phyloP scores from a whole-genome alignment of 2,113 vertebrate genomes.

The Nibea coibor region DNA sequence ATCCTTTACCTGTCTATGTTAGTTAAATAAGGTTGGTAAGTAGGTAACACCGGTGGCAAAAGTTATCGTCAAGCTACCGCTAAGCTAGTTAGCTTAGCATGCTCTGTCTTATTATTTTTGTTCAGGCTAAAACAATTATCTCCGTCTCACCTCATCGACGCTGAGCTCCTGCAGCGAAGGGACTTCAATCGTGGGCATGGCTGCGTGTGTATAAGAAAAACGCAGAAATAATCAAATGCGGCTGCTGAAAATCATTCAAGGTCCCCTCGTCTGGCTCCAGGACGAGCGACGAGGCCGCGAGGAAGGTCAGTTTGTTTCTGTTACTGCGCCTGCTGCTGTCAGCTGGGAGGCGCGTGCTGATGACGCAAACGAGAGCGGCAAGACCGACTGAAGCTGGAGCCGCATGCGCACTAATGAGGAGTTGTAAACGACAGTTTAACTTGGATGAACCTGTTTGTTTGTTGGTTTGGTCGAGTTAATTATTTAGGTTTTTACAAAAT shows the following conservation, averaged over 20 bases:
- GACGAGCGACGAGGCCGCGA: conserved; percentile 67
- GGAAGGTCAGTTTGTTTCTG: conserved; percentile 81
- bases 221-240: conserved; percentile 22
- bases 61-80: neutral
- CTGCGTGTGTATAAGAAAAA: conserved; percentile 28
- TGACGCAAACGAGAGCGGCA: conserved; percentile 46
- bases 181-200: conserved; percentile 87
- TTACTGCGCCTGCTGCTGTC: conserved; percentile 50
- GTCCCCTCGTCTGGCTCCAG: conserved; percentile 66
- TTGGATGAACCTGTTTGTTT: neutral
- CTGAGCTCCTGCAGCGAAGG: conserved; percentile 89
- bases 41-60: neutral
- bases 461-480: neutral
- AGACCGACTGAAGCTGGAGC: neutral
- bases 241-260: conserved; percentile 61
- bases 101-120: neutral
- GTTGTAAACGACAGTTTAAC: neutral
- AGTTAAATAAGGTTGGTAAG: too few species aligned
- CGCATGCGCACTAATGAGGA: conserved; percentile 18
- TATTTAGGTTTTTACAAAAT: accelerated
- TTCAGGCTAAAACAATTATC: neutral
- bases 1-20: accelerated
- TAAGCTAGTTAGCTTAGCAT: conserved; percentile 50
- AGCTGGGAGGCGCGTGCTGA: conserved; percentile 43
- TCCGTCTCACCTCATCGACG: conserved; percentile 89